phyloP scores from a whole-genome alignment of 92 coral and sea anemone genomes.

The Actinernus sp. region DNA sequence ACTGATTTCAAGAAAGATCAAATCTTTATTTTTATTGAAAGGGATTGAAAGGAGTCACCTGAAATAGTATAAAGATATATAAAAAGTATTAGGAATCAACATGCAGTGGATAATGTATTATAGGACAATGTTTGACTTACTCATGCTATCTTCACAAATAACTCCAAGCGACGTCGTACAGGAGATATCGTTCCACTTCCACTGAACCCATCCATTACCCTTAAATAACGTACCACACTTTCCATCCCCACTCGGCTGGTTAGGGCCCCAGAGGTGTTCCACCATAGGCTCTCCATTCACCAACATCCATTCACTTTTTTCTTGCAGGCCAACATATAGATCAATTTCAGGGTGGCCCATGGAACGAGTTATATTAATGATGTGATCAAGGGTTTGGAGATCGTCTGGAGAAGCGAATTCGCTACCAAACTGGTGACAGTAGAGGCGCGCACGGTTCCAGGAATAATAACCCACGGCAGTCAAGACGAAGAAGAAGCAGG shows the following conservation, averaged over 20 bases:
- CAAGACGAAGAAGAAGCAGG: neutral
- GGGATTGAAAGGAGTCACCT: neutral
- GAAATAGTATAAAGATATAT: neutral
- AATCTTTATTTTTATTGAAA: neutral
- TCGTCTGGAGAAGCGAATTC: neutral
- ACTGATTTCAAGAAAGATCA: neutral
- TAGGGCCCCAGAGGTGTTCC: neutral
- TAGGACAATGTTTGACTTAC: neutral
- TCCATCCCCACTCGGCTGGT: slow-evolving; percentile 2
- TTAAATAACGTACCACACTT: neutral
- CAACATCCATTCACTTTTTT: neutral
- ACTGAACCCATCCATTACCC: neutral
- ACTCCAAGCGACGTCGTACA: neutral
- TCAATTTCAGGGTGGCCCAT: neutral
- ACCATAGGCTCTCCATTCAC: neutral
- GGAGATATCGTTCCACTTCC: neutral
- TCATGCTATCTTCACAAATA: neutral
- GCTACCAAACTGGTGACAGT: neutral
- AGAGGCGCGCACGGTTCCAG: neutral
- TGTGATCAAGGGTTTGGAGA: neutral
- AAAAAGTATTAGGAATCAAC: too few relatives aligned
- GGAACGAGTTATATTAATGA: neutral
- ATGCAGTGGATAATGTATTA: too few relatives aligned
- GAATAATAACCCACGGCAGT: neutral
- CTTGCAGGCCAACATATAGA: neutral